These are phyloP conservation scores for Steinernema scapterisci DNA, from an alignment of 2,888 invertebrate genomes.

Conservation along the genomic window DNA sequence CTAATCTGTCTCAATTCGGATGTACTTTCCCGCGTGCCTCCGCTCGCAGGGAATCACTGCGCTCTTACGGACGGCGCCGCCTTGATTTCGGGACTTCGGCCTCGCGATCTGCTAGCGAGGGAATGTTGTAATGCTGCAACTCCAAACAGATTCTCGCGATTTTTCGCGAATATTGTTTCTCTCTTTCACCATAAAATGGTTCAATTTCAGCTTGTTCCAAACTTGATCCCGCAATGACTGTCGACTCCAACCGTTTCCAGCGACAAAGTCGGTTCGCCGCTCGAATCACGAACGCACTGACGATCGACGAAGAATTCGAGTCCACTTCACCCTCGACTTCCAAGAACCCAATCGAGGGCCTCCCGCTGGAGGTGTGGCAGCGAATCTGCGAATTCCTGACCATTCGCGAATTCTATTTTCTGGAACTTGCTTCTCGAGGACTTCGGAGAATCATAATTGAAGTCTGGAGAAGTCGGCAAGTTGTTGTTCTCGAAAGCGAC, in stretches of 20 bases:
- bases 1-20: conserved; percentile 2
- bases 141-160: background rate
- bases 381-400: conserved; percentile 6
- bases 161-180: background rate
- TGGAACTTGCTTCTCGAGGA: background rate
- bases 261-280: conserved; percentile 15
- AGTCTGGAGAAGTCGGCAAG: background rate
- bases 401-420: background rate
- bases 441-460: background rate
- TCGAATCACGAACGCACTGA: background rate
- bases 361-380: conserved; percentile 18
- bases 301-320: conserved; percentile 24
- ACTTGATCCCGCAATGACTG: background rate
- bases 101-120: background rate
- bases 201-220: no score
- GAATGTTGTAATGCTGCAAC: background rate
- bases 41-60: background rate
- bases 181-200: background rate
- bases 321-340: background rate
- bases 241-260: background rate
- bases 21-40: background rate
- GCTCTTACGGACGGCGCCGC: background rate
- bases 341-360: conserved; percentile 1
- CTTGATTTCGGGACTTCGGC: background rate
- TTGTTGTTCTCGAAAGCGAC: conserved; percentile 11